Evolutionary conservation across 2,888 invertebrate genomes (phyloP), one percentile per base, ranked within the genome.

Genomic region (Alsophila aescularia): DNA sequence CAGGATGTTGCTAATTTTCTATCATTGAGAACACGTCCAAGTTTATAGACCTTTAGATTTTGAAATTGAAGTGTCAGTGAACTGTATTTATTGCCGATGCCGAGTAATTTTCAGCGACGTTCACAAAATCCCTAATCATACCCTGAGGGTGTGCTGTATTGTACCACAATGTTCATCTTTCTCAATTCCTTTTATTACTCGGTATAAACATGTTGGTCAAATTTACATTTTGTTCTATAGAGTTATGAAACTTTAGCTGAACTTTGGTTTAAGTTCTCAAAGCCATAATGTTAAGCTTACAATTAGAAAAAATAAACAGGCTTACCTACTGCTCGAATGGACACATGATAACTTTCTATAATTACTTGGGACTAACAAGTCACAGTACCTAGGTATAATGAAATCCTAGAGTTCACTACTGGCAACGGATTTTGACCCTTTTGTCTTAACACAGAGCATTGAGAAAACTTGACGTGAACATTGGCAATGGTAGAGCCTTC

Each of bases 1-100:
- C 84, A 83, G 87, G 87, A 90, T 85, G 81, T 87, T 81, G 85
- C 91, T 90, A 90, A 91, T 91, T 91, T 90, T 90, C 87, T 88
- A 90, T 90, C 88, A 87, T 87, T 89, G 86, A 79, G 81, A 83
- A 83, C 86, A 81, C 79, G 77, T 75, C 79, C 73, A 81, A 84
- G 83, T 87, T 90, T 89, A 87, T 88, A 85, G 83, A 83, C 82
- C 77, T 81, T 77, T 79, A 78, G 77, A 81, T 86, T 88, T 79
- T 77, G 77, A 87, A 90, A 89, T 87, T 87, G 83, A 88, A 80
- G 90, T 88, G 87, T 87, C 89, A 85, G 86, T 81, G 76, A 73
- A 82, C 59, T 55, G 79, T 85, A 87, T 90, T 89, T 90, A 90
- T 87, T 79, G 79, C 82, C 75, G 66, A 67, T 67, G 66, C 70